These are phyloP conservation scores for Bombus confusus DNA, from an alignment of 1,140 invertebrate species.

Conservation along the genomic window DNA sequence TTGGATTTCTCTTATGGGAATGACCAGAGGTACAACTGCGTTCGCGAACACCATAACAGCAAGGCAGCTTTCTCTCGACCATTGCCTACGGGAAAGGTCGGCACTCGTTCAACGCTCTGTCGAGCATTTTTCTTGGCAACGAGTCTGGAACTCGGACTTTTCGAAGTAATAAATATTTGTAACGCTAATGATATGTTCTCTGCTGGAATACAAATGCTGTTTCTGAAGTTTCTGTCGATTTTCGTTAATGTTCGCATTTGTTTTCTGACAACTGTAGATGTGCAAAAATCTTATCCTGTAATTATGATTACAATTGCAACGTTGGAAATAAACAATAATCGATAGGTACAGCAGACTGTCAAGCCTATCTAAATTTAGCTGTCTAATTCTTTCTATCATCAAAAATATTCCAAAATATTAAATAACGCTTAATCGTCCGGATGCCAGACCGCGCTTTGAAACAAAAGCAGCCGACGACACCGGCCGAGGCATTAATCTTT, in stretches of 20 bases:
- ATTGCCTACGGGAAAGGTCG: constrained; percentile 10
- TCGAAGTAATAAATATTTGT: background rate
- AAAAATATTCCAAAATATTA: background rate
- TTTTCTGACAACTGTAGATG: too few species aligned
- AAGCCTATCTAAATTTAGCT: too few species aligned
- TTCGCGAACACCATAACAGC: constrained; percentile 39
- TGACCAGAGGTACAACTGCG: constrained; percentile 26
- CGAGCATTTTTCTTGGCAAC: background rate
- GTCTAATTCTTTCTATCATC: too few species aligned
- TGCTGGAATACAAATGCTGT: background rate
- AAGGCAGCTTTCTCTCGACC: constrained; percentile 43
- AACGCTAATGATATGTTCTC: background rate
- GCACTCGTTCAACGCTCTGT: background rate
- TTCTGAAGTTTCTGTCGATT: background rate
- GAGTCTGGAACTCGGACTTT: too few species aligned
- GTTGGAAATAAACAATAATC: too few species aligned
- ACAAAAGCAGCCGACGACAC: background rate
- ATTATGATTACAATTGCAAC: too few species aligned
- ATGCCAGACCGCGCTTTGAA: background rate
- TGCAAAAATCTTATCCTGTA: too few species aligned
- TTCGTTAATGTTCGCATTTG: background rate
- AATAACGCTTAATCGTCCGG: background rate
- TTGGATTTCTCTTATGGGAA: constrained; percentile 56
- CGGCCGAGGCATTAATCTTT: background rate
- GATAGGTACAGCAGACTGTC: too few species aligned